Evolutionary conservation across 1,140 invertebrate genomes (phyloP), one percentile per base, ranked within the genome.

Genomic region (Neodiprion lecontei): DNA sequence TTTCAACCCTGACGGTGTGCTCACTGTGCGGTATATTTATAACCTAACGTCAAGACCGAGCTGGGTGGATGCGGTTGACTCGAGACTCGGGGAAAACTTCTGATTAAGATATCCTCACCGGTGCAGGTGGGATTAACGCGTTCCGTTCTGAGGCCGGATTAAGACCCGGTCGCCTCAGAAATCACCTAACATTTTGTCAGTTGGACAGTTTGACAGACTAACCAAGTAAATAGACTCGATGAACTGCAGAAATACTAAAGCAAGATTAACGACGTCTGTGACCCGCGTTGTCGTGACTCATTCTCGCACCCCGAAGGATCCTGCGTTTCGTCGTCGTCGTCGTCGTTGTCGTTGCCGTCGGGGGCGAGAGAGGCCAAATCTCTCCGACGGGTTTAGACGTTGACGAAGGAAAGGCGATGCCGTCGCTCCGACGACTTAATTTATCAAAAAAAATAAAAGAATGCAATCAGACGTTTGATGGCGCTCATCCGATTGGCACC

Each of bases 121-220:
- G 28, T 40, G 28, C 28, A 5, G 28, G 28, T 40, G n/a, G 53
- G 53, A 61, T 61, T 61, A 61, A 14, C 53, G 11, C 53, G 53
- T 61, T 53, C n/a, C 53, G 53, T 61, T 12, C 53, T 61, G 3
- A 61, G 28, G 1, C 53, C 53, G 53, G n/a, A 61, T 61, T 61
- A 61, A 61, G 53, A 61, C 53, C 53, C 5, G 5, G 28, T 9
- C 53, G 53, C 53, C 53, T 61, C n/a, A 12, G 53, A 8, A 14
- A 61, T 61, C 53, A 14, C 53, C 11, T 40, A 40, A 40, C 28
- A 40, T 40, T 40, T 40, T 40, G 28, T 40, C 28, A 8, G 53
- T 61, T 61, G 53, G n/a, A 61, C 53, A 61, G 11, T 61, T 61
- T 61, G 53, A 61, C 53, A 61, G 53, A 61, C 53, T 61, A 61